Evolutionary conservation across 2,888 invertebrate genomes (phyloP), one percentile per base, ranked within the genome.

Genomic region (Anarsia innoxiella): DNA sequence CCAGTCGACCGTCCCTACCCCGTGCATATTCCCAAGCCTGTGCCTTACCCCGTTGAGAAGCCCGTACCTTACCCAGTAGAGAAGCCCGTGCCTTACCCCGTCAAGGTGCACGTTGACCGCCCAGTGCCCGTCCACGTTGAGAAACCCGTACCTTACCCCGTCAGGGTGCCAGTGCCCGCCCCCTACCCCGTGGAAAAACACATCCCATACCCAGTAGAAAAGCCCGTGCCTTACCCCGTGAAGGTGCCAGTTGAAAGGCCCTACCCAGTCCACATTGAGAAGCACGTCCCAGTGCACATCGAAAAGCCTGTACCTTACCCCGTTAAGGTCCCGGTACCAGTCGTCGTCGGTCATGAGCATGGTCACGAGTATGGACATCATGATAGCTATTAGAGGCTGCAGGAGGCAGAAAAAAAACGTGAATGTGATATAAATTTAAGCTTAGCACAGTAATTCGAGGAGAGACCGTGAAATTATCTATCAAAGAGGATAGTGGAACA

Each of bases 131-230:
- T 79, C 13, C 79, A 78, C 38, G 73, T 80, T 25, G 80, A 79
- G 42, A 80, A 79, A 46, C 75, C 69, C 37, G 74, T 83, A 28
- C 79, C 75, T 15, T 83, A 85, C 68, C 86, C 84, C 40, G 90
- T 92, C 11, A 91, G 91, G 66, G 88, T 91, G 6, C 90, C 86
- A 30, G 87, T 89, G 31, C 88, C 90, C 41, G 89, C 89, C 9
- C 90, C 89, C 0, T 89, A 89, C 69, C 87, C 87, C 52, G 88
- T 87, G 13, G 86, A 86, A 60, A 87, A 87, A 53, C 77, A 87
- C 63, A 83, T 89, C 44, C 90, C 90, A 2, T 88, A 89, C 63
- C 90, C 90, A 8, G 88, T 89, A 0, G 91, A 91, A 63, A 91
- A 88, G 63, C 87, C 80, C 41, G 87, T 91, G 23, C 90, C 88